Evolutionary conservation across 1,140 invertebrate species (phyloP).

Genomic region (Dolichoris vasculosae): DNA sequence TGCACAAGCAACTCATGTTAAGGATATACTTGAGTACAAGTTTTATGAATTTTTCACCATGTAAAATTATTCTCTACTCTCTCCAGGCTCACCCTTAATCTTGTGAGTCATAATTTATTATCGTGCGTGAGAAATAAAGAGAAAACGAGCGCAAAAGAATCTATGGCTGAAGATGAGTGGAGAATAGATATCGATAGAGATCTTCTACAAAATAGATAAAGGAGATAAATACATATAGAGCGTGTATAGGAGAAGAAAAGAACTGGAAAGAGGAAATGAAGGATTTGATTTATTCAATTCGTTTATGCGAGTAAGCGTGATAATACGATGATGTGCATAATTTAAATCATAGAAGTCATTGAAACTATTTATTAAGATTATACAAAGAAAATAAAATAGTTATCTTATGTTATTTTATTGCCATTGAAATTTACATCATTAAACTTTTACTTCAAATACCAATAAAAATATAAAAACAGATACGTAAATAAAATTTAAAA

Average conservation of each 20-base stretch:
- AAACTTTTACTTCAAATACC: no score
- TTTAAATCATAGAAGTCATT: neutral
- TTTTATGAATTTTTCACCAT: neutral
- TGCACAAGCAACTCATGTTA: neutral
- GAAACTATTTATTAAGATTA: slow-evolving; percentile 3
- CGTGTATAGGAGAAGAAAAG: neutral
- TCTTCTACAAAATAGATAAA: slow-evolving; percentile 32
- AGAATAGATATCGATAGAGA: neutral
- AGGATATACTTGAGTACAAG: neutral
- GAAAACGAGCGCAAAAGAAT: neutral
- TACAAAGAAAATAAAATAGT: neutral
- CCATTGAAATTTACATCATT: no score
- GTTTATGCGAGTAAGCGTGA: slow-evolving; percentile 7
- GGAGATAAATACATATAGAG: slow-evolving; percentile 15
- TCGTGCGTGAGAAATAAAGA: slow-evolving; percentile 19
- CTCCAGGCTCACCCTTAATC: neutral
- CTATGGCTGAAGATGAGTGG: neutral
- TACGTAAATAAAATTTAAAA: no score
- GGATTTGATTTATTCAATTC: slow-evolving; percentile 27
- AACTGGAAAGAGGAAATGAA: neutral
- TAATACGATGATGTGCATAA: slow-evolving; percentile 27
- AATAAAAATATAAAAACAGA: no score
- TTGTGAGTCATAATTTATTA: neutral
- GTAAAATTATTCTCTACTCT: neutral
- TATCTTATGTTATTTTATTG: no score